phyloP scores from a whole-genome alignment of 2,797 vertebrate genomes.

The Ambastaia sidthimunki region DNA sequence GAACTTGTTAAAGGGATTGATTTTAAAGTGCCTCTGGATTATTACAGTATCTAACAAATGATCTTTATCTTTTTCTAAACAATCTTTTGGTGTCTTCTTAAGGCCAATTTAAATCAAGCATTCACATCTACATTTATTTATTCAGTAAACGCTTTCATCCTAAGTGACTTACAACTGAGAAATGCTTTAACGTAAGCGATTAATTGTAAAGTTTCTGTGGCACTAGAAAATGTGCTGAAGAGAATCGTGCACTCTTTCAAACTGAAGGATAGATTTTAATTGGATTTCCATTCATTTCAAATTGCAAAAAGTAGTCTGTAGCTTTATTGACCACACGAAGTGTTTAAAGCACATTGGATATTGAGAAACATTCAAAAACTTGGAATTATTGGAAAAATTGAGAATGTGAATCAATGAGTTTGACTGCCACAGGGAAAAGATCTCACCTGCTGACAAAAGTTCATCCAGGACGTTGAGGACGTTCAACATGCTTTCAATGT shows the following conservation, averaged over 20 bases:
- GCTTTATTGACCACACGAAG: too few species aligned
- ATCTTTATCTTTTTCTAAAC: not conserved
- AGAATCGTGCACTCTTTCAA: too few species aligned
- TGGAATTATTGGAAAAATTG: too few species aligned
- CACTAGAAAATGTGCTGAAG: too few species aligned
- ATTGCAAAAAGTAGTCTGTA: too few species aligned
- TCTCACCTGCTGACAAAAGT: slow-evolving; percentile 88
- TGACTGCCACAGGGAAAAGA: not conserved
- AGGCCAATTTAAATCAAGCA: not conserved
- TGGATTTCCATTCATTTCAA: too few species aligned
- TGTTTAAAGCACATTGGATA: too few species aligned
- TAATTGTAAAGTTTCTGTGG: not conserved
- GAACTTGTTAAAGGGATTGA: not conserved
- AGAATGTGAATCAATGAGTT: not conserved
- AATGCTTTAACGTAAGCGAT: not conserved
- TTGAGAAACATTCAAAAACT: too few species aligned
- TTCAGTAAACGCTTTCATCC: not conserved
- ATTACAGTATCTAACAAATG: not conserved
- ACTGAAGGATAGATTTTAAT: too few species aligned
- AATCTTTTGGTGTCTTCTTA: not conserved
- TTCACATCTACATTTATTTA: not conserved
- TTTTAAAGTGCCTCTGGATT: not conserved
- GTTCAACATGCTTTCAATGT: slow-evolving; percentile 81
- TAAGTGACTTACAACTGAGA: not conserved
- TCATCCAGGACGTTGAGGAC: slow-evolving; percentile 85